phyloP scores from a whole-genome alignment of 2,113 vertebrate species.

The Diadophis punctatus region DNA sequence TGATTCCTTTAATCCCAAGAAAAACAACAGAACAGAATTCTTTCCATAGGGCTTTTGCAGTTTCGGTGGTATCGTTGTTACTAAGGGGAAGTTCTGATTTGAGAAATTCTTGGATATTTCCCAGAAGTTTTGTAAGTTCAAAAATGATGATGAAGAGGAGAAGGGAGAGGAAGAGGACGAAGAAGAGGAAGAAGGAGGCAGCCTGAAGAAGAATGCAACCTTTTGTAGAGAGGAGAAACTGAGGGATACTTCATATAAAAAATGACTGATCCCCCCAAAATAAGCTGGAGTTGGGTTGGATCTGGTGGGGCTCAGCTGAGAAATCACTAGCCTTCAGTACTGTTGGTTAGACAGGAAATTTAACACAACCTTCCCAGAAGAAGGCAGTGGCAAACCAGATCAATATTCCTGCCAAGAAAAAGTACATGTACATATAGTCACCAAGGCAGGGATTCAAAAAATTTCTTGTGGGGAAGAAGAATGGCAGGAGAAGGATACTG shows the following conservation, averaged over 20 bases:
- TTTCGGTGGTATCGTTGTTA: background rate
- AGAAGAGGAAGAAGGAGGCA: too few species aligned
- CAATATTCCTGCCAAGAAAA: background rate
- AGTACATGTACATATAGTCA: background rate
- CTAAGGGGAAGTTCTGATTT: background rate
- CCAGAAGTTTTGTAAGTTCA: background rate
- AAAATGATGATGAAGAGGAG: background rate
- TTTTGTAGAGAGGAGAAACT: background rate
- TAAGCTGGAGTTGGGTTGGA: background rate
- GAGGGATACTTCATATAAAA: background rate
- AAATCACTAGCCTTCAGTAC: background rate
- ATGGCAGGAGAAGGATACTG: too few species aligned
- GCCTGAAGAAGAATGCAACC: background rate
- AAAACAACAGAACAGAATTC: background rate
- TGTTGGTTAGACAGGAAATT: background rate
- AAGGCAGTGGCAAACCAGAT: background rate
- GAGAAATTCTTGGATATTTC: background rate
- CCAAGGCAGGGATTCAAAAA: background rate
- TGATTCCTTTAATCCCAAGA: background rate
- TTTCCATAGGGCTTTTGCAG: background rate
- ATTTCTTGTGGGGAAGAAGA: too few species aligned
- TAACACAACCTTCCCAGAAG: background rate
- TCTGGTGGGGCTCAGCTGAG: background rate
- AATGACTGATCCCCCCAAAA: background rate
- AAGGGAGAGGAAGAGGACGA: too few species aligned